Conservation (phyloP, 2,797 vertebrate species). For the Austrolebias charrua region DNA sequence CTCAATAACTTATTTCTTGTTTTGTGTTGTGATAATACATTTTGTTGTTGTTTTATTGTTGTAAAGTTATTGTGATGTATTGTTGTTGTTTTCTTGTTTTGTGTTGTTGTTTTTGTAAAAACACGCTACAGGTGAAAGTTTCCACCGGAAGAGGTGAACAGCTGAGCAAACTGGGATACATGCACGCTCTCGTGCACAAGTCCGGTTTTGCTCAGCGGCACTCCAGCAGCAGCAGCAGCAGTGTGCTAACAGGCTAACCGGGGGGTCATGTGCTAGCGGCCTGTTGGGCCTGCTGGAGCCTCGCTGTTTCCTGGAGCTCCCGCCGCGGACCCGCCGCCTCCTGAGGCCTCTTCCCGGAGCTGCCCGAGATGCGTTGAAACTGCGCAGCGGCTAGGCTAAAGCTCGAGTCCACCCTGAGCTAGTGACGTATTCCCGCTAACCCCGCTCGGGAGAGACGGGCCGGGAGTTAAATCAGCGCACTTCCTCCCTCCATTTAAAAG, state of each 20-base stretch:
- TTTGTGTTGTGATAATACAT: no score
- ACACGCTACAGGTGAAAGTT: slow-evolving; percentile 24
- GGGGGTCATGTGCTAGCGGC: slow-evolving; percentile 12
- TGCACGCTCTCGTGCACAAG: neutral
- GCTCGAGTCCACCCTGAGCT: slow-evolving; percentile 69
- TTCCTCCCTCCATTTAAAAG: slow-evolving; percentile 72
- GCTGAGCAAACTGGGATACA: slow-evolving; percentile 29
- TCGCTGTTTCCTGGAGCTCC: slow-evolving; percentile 1
- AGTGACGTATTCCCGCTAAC: slow-evolving; percentile 83
- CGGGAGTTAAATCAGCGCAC: slow-evolving; percentile 71
- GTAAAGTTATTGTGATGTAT: no score
- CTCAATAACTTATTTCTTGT: no score
- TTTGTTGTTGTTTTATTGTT: no score
- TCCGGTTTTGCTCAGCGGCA: slow-evolving; percentile 43
- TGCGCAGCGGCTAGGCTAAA: slow-evolving; percentile 32
- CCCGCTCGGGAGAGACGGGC: slow-evolving; percentile 73
- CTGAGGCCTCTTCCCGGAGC: slow-evolving; percentile 20
- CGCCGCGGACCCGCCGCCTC: slow-evolving; percentile 2
- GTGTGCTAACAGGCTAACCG: slow-evolving; percentile 8
- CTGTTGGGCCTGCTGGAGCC: slow-evolving; percentile 38
- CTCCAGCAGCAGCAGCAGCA: slow-evolving; percentile 23
- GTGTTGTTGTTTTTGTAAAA: neutral
- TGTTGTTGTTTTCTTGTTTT: neutral
- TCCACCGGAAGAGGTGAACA: slow-evolving; percentile 25
- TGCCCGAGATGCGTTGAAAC: slow-evolving; percentile 8